Evolutionary conservation across 1,140 invertebrate species (phyloP).

Genomic region (Caenorhabditis inopinata): DNA sequence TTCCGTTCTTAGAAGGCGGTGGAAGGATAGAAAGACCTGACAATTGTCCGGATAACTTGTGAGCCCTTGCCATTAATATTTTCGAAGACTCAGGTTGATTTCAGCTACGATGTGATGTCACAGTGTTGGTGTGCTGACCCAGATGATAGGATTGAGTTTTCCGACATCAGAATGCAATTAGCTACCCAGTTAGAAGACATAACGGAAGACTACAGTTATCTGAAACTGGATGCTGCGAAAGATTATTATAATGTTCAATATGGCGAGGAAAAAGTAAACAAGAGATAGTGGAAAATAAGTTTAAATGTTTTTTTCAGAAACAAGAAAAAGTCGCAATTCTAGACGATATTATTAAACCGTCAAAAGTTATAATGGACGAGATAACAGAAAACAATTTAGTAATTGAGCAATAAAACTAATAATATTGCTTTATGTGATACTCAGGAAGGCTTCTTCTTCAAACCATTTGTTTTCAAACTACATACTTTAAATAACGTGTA

Average conservation of each 20-base stretch:
- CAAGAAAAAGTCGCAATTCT: background rate
- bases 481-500: conserved; percentile 25
- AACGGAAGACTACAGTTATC: conserved; percentile 64
- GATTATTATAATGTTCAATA: conserved; percentile 65
- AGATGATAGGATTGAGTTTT: conserved; percentile 53
- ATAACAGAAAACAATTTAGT: background rate
- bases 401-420: background rate
- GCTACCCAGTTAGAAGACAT: conserved; percentile 62
- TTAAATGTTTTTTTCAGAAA: background rate
- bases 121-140: conserved; percentile 60
- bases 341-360: conserved; percentile 13
- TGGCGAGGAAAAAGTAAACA: conserved; percentile 45
- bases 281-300: background rate
- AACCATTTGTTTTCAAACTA: background rate
- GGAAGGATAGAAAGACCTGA: conserved; percentile 68
- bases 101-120: conserved; percentile 61
- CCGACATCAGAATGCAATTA: conserved; percentile 57
- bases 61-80: conserved; percentile 50
- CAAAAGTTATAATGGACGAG: conserved; percentile 26
- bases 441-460: background rate
- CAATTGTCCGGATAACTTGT: conserved; percentile 68
- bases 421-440: background rate
- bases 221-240: conserved; percentile 61
- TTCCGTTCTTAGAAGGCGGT: conserved; percentile 66
- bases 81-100: conserved; percentile 35